These are phyloP conservation scores for Megaptera novaeangliae DNA, from an alignment of 2,113 vertebrate species.

Conservation along the genomic window DNA sequence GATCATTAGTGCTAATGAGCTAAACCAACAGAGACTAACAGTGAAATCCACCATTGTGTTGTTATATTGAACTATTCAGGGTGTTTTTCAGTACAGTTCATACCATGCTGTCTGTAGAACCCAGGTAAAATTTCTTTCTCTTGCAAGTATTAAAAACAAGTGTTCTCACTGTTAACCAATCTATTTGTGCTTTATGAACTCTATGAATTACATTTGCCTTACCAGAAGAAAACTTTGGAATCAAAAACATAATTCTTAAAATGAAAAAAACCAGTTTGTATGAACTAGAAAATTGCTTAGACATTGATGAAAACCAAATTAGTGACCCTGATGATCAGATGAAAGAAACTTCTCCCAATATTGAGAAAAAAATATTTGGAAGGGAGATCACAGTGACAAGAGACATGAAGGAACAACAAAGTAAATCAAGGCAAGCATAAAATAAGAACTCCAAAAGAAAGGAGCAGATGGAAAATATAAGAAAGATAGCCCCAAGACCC, in stretches of 20 bases:
- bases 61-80: neutral
- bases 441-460: neutral
- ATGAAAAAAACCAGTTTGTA: neutral
- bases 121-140: neutral
- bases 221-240: neutral
- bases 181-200: neutral
- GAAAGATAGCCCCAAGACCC: neutral
- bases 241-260: neutral
- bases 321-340: neutral
- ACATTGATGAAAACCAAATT: neutral
- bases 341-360: neutral
- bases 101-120: neutral
- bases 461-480: neutral
- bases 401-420: neutral
- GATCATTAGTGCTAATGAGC: constrained; percentile 25
- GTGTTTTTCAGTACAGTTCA: neutral
- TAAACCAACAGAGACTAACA: neutral
- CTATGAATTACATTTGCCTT: neutral
- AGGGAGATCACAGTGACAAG: neutral
- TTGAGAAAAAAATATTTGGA: neutral
- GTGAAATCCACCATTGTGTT: neutral
- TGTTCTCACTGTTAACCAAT: neutral
- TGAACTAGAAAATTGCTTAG: neutral
- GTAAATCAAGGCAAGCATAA: neutral
- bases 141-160: neutral